Base-by-base conservation (phyloP, 2,888 invertebrate species). In the Apantesis nais region DNA sequence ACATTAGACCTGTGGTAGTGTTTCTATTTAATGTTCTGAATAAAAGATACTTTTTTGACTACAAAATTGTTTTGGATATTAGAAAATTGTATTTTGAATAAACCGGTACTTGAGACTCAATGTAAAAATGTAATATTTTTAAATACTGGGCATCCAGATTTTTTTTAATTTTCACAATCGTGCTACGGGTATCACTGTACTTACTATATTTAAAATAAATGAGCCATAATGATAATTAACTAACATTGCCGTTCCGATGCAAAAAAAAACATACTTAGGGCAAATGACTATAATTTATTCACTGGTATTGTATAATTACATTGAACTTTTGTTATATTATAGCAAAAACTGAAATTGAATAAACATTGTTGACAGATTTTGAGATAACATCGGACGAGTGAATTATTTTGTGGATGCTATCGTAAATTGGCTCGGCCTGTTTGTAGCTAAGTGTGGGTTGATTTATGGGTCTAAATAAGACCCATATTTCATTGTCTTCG, bases 241-340 rank as follows among this genome's bases (percentile, higher is more conserved):
- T 62, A 74, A 73, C 72, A 78, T 78, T 79, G 75, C 77, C 72
- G 68, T 61, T 67, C 58, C 64, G 66, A 68, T 70, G 77, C 73
- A 76, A 70, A 79, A 80, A 76, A 74, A 78, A 78, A 69, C 66
- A 77, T 80, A 78, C 78, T 81, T 74, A 82, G 68, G 68, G 72
- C 61, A 72, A 75, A 80, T 83, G 80, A 78, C 75, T 72, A 80
- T 76, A 82, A 82, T 83, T 79, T 83, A 79, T 70, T 75, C 76
- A 74, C 77, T 73, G 78, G 73, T 73, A 79, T 77, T 72, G 75
- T 79, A 82, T 77, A 76, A 80, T 78, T 78, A 61, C 66, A 70
- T 77, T 66, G n/a, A 77, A 79, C 80, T 70, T 73, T 67, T 62
- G n/a, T n/a, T 64, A 71, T 74, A 77, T 77, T 79, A 79, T 16